phyloP scores from a whole-genome alignment of 53 echinoderm and acorn worm species.

The Luidia sarsii region DNA sequence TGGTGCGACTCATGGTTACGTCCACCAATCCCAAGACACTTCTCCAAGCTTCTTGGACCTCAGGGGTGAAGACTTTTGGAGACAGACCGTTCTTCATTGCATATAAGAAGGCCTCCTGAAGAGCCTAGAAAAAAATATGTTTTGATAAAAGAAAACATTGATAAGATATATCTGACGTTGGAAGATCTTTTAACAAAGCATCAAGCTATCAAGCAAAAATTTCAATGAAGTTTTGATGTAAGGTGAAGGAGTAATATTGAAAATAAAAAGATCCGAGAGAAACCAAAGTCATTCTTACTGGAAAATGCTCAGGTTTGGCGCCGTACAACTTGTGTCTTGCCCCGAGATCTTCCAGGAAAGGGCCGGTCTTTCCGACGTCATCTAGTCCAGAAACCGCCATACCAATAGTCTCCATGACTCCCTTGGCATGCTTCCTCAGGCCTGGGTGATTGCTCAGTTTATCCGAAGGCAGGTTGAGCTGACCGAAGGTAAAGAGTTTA shows the following conservation, averaged over 20 bases:
- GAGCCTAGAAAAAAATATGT: slow-evolving; percentile 30
- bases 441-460: slow-evolving; percentile 48
- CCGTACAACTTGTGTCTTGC: slow-evolving; percentile 58
- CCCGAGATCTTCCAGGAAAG: slow-evolving; percentile 59
- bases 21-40: slow-evolving; percentile 40
- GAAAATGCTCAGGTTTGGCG: slow-evolving; percentile 55
- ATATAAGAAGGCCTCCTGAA: slow-evolving; percentile 57
- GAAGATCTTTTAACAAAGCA: too few relatives aligned
- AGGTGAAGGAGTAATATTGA: too few relatives aligned
- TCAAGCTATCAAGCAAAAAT: too few relatives aligned
- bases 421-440: slow-evolving; percentile 51
- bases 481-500: slow-evolving; percentile 61
- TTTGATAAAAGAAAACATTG: background rate
- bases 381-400: slow-evolving; percentile 56
- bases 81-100: slow-evolving; percentile 48
- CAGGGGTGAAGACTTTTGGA: slow-evolving; percentile 39
- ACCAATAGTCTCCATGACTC: slow-evolving; percentile 66
- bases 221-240: too few relatives aligned
- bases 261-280: too few relatives aligned
- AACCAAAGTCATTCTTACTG: too few relatives aligned
- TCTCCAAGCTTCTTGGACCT: slow-evolving; percentile 57
- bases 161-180: background rate
- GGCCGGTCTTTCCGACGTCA: slow-evolving; percentile 46
- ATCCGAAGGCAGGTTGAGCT: slow-evolving; percentile 33
- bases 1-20: slow-evolving; percentile 13